Percentiles rank a stretch among this genome's conserved stretches.
Evolutionary conservation across 2,797 vertebrate species (phyloP).

Genomic region (Vespertilio murinus): DNA sequence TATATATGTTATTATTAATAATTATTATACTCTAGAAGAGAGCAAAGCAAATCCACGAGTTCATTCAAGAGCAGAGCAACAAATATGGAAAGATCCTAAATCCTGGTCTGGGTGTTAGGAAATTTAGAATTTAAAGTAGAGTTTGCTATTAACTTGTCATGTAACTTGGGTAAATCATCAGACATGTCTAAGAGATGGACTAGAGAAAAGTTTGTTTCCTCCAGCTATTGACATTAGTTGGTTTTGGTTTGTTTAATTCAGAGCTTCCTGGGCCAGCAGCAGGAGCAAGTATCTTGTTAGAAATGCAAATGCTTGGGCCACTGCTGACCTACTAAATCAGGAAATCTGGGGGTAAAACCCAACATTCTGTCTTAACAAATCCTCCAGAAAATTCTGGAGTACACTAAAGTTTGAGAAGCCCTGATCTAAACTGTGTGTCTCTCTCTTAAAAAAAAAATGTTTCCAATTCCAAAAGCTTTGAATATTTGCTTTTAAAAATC

Average conservation of each 20-base stretch:
- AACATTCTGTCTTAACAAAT: not conserved
- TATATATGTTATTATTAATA: not conserved
- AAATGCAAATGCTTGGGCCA: not conserved
- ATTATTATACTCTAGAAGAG: not conserved
- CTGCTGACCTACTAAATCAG: not conserved
- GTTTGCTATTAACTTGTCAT: not conserved
- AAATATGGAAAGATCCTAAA: not conserved
- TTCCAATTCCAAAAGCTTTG: not conserved
- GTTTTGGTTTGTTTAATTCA: not conserved
- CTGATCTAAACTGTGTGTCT: not conserved
- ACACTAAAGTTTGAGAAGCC: not conserved
- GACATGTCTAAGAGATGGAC: not conserved
- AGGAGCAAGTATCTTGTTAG: not conserved
- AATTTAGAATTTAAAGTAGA: not conserved
- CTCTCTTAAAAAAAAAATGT: not conserved
- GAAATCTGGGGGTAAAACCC: not conserved
- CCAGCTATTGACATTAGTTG: not conserved
- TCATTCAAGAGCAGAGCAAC: not conserved
- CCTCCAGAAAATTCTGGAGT: not conserved
- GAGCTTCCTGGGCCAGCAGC: not conserved
- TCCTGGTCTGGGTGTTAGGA: not conserved
- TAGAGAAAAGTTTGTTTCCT: not conserved
- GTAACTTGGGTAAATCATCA: not conserved
- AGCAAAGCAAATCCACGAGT: not conserved
- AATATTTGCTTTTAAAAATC: not conserved